Percentiles rank a stretch among this genome's conserved stretches.
These are phyloP conservation scores for Burhinus bistriatus DNA, from an alignment of 2,113 vertebrate species.

Conservation along the genomic window DNA sequence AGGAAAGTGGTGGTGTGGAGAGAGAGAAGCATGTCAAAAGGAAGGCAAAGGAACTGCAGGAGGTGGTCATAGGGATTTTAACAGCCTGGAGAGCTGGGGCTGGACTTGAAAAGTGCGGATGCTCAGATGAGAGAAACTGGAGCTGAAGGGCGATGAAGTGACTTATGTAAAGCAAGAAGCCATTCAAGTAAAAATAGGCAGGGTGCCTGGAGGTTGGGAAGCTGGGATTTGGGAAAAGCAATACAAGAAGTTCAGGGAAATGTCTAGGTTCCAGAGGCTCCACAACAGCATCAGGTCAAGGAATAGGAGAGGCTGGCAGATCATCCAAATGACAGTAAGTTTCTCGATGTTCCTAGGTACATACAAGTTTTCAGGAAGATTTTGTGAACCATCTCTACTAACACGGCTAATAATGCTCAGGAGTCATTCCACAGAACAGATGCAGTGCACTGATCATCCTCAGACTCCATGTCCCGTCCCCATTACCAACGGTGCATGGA, in stretches of 20 bases:
- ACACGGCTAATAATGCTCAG: neutral
- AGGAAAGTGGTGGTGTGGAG: neutral
- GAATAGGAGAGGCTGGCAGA: neutral
- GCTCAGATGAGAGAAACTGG: neutral
- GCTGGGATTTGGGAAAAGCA: neutral
- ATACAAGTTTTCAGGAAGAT: neutral
- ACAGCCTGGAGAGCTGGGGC: neutral
- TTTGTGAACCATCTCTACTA: neutral
- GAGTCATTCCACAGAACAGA: neutral
- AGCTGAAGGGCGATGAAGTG: neutral
- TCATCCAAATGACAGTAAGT: neutral
- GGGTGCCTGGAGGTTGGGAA: neutral
- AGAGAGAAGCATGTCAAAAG: neutral
- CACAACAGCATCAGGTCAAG: neutral
- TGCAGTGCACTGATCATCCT: fast-evolving
- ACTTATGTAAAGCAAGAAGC: neutral
- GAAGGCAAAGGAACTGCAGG: neutral
- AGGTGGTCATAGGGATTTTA: neutral
- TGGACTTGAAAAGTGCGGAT: neutral
- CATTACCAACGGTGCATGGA: neutral
- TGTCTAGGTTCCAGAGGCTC: neutral
- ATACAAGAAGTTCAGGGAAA: neutral
- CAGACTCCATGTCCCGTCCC: neutral
- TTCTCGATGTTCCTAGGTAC: neutral
- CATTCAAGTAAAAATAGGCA: neutral